Percentiles rank a stretch among this genome's conserved stretches.
Evolutionary conservation across 2,113 vertebrate species (phyloP).

Genomic region (Aythya baeri): DNA sequence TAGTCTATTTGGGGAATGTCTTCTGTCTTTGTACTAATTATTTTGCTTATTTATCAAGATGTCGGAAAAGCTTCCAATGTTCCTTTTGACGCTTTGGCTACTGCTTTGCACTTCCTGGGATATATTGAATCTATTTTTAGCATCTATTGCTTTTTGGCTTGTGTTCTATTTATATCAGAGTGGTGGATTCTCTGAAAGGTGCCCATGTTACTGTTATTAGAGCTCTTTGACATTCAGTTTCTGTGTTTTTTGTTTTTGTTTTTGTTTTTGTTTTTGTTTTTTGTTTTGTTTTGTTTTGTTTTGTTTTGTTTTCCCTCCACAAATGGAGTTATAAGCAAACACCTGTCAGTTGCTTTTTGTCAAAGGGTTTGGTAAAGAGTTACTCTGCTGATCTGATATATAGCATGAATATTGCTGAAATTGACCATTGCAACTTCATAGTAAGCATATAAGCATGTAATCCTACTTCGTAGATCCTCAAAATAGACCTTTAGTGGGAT

Average conservation of each 20-base stretch:
- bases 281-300: fast-evolving
- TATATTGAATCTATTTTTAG: neutral
- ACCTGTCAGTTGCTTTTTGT: neutral
- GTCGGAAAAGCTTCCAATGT: neutral
- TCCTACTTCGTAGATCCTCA: neutral
- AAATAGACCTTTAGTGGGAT: neutral
- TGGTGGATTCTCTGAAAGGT: neutral
- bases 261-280: no score
- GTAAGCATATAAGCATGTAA: neutral
- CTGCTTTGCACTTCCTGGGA: neutral
- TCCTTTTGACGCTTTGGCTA: neutral
- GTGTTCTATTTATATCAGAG: neutral
- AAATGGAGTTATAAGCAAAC: neutral
- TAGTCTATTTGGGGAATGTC: neutral
- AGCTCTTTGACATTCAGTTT: neutral
- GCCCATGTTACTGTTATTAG: neutral
- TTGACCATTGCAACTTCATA: neutral
- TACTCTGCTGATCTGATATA: neutral
- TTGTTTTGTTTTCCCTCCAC: no score
- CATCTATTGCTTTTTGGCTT: neutral
- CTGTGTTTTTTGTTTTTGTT: neutral
- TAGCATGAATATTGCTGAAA: neutral
- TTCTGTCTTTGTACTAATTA: neutral
- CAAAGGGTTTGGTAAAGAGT: neutral
- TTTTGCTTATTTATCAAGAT: neutral